phyloP scores from a whole-genome alignment of 2,797 vertebrate species.

The Thamnophis elegans region DNA sequence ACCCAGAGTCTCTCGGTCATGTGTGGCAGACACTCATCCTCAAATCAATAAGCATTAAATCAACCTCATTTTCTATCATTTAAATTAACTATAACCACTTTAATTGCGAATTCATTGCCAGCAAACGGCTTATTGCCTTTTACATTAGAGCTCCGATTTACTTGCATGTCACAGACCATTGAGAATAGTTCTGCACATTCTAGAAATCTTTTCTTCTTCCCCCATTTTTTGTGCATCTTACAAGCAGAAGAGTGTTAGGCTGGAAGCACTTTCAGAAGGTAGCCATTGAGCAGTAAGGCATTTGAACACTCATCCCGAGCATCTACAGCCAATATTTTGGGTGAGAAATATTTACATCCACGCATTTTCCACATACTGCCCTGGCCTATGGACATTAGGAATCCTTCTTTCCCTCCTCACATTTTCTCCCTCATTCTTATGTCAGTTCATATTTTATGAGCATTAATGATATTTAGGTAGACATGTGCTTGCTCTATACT shows the following conservation, averaged over 20 bases:
- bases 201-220: slow-evolving; percentile 28
- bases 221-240: not conserved
- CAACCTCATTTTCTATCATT: slow-evolving; percentile 67
- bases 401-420: not conserved
- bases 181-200: slow-evolving; percentile 58
- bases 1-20: slow-evolving; percentile 59
- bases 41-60: slow-evolving; percentile 65
- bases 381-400: not conserved
- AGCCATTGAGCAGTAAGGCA: not conserved
- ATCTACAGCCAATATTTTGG: not conserved
- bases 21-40: slow-evolving; percentile 56
- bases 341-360: not conserved
- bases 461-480: not conserved
- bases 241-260: slow-evolving; percentile 32
- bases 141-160: slow-evolving; percentile 61
- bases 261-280: not conserved
- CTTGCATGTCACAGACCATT: slow-evolving; percentile 65
- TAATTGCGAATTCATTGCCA: slow-evolving; percentile 66
- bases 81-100: slow-evolving; percentile 70
- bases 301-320: not conserved
- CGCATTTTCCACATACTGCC: not conserved
- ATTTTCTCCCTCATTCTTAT: not conserved
- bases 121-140: slow-evolving; percentile 65
- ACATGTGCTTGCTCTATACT: not conserved
- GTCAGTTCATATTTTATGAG: not conserved